Percentiles rank a stretch among this genome's conserved stretches.
Evolutionary conservation across 2,888 invertebrate species (phyloP).

Genomic region (Halictus ligatus): DNA sequence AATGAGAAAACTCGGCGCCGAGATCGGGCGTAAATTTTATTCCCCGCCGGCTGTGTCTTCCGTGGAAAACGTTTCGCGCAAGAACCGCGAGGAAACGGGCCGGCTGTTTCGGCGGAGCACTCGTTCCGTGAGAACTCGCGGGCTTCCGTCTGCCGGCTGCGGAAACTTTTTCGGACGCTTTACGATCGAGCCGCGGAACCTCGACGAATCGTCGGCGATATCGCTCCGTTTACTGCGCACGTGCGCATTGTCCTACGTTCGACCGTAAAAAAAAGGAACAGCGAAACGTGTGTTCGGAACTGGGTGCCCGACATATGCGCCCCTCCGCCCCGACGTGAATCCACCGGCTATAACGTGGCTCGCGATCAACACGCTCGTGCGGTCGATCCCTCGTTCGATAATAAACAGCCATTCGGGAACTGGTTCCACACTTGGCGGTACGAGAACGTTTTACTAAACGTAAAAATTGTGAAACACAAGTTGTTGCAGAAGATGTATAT

Average conservation of each 20-base stretch:
- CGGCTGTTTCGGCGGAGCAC: conserved; percentile 21
- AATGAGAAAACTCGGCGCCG: conserved; percentile 69
- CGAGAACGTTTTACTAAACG: not conserved
- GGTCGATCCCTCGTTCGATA: not conserved
- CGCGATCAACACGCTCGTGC: not conserved
- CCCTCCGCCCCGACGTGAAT: not conserved
- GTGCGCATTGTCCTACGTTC: not conserved
- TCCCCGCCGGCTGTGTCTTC: conserved; percentile 17
- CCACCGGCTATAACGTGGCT: not conserved
- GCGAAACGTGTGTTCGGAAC: not conserved
- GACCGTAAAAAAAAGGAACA: not conserved
- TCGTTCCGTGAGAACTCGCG: conserved; percentile 33
- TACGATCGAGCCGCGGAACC: conserved; percentile 31
- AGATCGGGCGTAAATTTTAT: conserved; percentile 69
- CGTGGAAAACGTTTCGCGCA: conserved; percentile 19
- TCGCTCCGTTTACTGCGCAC: conserved; percentile 38
- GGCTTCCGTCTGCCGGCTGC: conserved; percentile 24
- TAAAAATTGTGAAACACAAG: not conserved
- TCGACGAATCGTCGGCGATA: conserved; percentile 29
- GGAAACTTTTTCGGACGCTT: conserved; percentile 33
- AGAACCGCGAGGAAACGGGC: conserved; percentile 14
- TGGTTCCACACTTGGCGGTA: not conserved
- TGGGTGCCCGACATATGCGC: not conserved
- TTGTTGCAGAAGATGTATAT: not conserved
- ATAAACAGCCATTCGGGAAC: not conserved